These are phyloP conservation scores for Beaufortia kweichowensis DNA, from an alignment of 2,113 vertebrate genomes.

Conservation along the genomic window DNA sequence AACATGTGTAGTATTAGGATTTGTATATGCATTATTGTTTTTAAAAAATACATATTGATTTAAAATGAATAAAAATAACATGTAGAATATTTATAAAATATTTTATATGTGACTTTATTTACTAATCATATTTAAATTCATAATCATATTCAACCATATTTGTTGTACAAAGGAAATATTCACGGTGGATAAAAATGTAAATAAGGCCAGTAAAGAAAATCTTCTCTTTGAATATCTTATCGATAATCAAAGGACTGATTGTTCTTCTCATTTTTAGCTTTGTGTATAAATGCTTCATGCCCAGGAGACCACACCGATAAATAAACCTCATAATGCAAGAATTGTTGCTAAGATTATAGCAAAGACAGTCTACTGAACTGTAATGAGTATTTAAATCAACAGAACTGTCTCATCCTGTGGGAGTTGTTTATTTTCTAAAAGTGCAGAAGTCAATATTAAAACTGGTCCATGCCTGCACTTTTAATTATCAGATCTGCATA, in stretches of 20 bases:
- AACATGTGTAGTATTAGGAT: background rate
- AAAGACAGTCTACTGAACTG: conserved; percentile 42
- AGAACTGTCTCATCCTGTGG: conserved; percentile 34
- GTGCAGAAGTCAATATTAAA: conserved; percentile 49
- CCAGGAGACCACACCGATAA: conserved; percentile 42
- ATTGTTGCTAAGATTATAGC: conserved; percentile 53
- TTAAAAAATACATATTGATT: background rate
- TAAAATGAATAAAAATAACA: background rate
- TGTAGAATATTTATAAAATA: background rate
- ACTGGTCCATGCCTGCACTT: conserved; percentile 21
- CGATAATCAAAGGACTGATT: background rate
- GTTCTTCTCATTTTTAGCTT: conserved; percentile 5
- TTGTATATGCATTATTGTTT: background rate
- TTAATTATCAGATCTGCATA: conserved; percentile 39
- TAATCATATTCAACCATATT: background rate
- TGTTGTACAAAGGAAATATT: conserved; percentile 15
- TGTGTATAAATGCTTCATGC: conserved; percentile 34
- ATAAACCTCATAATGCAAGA: conserved; percentile 37
- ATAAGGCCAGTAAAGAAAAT: background rate
- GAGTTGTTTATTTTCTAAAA: conserved; percentile 51
- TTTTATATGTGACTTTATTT: background rate
- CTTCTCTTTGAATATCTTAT: background rate
- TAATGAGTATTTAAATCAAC: conserved; percentile 39
- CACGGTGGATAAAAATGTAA: background rate
- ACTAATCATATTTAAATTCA: background rate